These are phyloP conservation scores for Trialeurodes vaporariorum DNA, from an alignment of 1,140 invertebrate species.

Conservation along the genomic window DNA sequence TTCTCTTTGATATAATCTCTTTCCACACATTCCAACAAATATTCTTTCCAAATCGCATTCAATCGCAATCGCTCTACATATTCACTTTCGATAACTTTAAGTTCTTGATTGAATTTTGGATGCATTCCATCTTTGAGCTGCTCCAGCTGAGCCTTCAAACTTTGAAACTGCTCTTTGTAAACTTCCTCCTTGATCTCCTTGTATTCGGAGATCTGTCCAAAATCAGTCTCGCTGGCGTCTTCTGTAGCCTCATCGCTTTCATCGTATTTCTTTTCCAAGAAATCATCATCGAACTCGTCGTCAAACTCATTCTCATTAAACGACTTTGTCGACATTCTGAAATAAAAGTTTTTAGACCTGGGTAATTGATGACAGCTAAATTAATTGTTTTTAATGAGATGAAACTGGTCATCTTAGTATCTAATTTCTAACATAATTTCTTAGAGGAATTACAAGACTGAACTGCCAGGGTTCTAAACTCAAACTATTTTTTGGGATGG, in stretches of 20 bases:
- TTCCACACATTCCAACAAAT: conserved; percentile 74
- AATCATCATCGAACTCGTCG: background rate
- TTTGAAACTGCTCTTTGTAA: conserved; percentile 85
- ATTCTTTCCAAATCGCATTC: conserved; percentile 73
- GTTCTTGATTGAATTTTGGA: conserved; percentile 69
- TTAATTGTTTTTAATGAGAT: too few relatives aligned
- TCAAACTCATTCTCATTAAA: background rate
- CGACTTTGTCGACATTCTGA: background rate
- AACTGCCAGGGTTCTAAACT: too few relatives aligned
- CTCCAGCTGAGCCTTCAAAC: conserved; percentile 77
- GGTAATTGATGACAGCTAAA: too few relatives aligned
- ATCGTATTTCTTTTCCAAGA: background rate
- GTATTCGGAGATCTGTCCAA: background rate
- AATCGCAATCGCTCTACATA: conserved; percentile 64
- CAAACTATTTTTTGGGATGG: too few relatives aligned
- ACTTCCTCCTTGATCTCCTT: conserved; percentile 36
- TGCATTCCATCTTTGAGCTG: conserved; percentile 76
- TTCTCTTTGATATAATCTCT: conserved; percentile 79
- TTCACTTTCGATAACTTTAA: conserved; percentile 70
- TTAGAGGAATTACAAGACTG: too few relatives aligned
- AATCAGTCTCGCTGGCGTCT: background rate
- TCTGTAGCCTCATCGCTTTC: background rate
- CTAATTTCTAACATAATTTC: too few relatives aligned
- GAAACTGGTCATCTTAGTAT: too few relatives aligned
- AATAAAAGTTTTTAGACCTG: background rate